Evolutionary conservation across 2,113 vertebrate genomes (phyloP), one percentile per base, ranked within the genome.

Genomic region (Naja naja): DNA sequence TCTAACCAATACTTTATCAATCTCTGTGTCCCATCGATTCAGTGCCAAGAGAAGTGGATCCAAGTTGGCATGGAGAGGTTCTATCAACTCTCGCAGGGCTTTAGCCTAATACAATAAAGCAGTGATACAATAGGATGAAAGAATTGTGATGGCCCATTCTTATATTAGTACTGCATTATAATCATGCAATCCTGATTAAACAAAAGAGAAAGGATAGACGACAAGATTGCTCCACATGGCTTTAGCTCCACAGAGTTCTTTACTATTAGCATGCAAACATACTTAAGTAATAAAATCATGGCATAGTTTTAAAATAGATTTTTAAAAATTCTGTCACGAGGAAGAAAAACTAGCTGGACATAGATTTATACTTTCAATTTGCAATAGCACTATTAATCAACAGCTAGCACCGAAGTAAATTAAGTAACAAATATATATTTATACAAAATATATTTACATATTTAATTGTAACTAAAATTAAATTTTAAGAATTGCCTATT

Each of bases 71-170:
- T 97, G 98, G 98, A 98, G 98, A 98, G 97, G 97, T 97, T 97
- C 98, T 98, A 98, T 96, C 98, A 98, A 98, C 98, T 98, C 98
- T 98, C 96, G 98, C 96, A 98, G 98, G 97, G 96, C 97, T 98
- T 98, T 98, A 98, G 98, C 98, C 98, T 98, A 97, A 98, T 98
- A 98, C 58, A 96, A 98, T 98, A 98, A 98, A 98, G 98, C 98
- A 98, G 98, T 98, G 98, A 98, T 97, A 98, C 98, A 98, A 98
- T 97, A 98, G 91, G 96, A 96, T 98, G 97, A 98, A 97, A 98
- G 97, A 98, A 97, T 93, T 96, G 97, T 96, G 97, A 96, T 88
- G 97, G 97, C 97, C 95, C 95, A 96, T 97, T 96, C 97, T 96
- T 97, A 98, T 96, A 98, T 97, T 95, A 98, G 97, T 97, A 97